Base-by-base conservation (phyloP, 2,797 vertebrate genomes). In the Dipus sagitta region DNA sequence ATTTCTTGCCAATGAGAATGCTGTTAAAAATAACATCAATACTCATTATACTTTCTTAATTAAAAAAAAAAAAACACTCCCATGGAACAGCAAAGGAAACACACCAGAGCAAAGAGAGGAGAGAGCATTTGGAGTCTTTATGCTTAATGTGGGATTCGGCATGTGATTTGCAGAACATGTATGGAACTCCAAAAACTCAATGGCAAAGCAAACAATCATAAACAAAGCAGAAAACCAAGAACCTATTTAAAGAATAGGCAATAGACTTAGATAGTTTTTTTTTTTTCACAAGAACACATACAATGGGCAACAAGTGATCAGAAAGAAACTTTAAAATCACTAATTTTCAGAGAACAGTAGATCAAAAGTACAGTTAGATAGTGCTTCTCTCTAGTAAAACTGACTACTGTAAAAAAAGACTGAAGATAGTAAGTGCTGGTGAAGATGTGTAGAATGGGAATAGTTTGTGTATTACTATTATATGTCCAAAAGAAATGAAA, bases 21-120 rank as follows among this genome's bases (percentile, higher is more conserved):
- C 24, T 89, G 28, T 72, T 62, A 86, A 62, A 94, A 93, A 77
- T 34, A 42, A 42, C 20, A 78, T 42, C 21, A 83, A 83, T 15
- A 79, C 18, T 32, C 82, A 26, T 71, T 34, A 34, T 2, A 0
- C 7, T 52, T 82, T 83, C n/a, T 83, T 90, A 64, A 64, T 21
- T 38, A 38, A 38, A 38, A 38, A 6, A 38, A 38, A 38, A 38
- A 3, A 38, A 3, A 38, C 3, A n/a, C 47, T 42, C 30, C 20
- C 77, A 3, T 15, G 26, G 23, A 76, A 67, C 20, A 90, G 10
- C 30, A 17, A 75, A 65, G 9, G 1, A 80, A 54, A 38, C 6
- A 21, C 23, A 75, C 32, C 23, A 74, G 38, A 72, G 24, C 74
- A 17, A 65, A 54, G 38, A 65, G 4, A 7, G 17, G 32, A 32